Evolutionary conservation across 2,797 vertebrate genomes (phyloP).

Genomic region (Manis javanica): DNA sequence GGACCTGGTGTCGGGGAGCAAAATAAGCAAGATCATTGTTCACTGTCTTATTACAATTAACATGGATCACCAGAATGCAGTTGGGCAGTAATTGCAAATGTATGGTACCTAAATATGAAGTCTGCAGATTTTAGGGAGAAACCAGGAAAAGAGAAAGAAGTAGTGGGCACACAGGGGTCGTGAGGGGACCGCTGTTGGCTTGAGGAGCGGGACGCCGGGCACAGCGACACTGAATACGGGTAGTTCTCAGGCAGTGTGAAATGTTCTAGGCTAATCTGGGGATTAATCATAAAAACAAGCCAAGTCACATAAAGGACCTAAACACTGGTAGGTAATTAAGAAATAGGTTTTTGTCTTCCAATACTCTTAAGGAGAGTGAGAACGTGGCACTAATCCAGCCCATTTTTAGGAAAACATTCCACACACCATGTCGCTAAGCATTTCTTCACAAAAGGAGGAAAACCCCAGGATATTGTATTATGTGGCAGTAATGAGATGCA

Average conservation of each 20-base stretch:
- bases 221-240: neutral
- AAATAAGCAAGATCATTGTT: neutral
- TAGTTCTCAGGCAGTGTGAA: neutral
- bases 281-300: constrained; percentile 75
- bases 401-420: constrained; percentile 17
- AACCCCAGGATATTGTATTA: constrained; percentile 13
- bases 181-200: fast-evolving
- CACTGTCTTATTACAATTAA: neutral
- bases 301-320: neutral
- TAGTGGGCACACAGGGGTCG: neutral
- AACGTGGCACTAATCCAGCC: neutral
- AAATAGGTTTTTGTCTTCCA: constrained; percentile 50
- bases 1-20: neutral
- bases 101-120: neutral
- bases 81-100: neutral
- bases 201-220: neutral
- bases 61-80: neutral
- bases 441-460: constrained; percentile 66
- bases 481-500: constrained; percentile 61
- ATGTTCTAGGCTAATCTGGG: constrained; percentile 62
- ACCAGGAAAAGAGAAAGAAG: neutral
- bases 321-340: constrained; percentile 65
- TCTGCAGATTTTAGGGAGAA: neutral
- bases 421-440: neutral
- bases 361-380: neutral